Conservation (phyloP, 2,113 vertebrate genomes). For the Cyanoramphus novaezelandiae region DNA sequence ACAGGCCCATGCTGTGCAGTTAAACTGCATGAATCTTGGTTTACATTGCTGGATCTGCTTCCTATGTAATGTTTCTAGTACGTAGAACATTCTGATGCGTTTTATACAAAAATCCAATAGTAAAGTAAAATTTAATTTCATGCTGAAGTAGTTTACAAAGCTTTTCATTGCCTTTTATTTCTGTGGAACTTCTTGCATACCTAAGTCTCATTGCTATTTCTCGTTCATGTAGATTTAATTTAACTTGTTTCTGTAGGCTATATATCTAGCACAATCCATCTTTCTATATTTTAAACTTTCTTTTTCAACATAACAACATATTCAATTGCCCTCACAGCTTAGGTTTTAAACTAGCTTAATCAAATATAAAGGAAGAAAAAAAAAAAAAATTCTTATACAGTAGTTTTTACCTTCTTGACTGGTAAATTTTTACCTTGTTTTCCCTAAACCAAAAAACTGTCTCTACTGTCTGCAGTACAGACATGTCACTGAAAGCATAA, state of each 20-base stretch:
- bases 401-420: not conserved
- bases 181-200: not conserved
- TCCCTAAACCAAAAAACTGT: not conserved
- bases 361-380: not conserved
- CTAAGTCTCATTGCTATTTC: not conserved
- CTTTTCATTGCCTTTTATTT: not conserved
- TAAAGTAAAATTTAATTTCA: not conserved
- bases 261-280: not conserved
- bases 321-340: not conserved
- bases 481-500: not conserved
- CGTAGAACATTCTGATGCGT: not conserved
- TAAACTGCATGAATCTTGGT: not conserved
- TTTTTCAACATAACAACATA: not conserved
- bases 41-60: not conserved
- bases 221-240: not conserved
- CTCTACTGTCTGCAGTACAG: not conserved
- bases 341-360: not conserved
- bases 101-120: not conserved
- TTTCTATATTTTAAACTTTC: not conserved
- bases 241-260: not conserved
- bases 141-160: not conserved
- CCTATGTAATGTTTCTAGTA: not conserved
- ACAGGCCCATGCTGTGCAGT: not conserved
- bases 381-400: not conserved
- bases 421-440: not conserved